These are phyloP conservation scores for Equus quagga DNA, from an alignment of 2,113 vertebrate genomes.

Conservation along the genomic window DNA sequence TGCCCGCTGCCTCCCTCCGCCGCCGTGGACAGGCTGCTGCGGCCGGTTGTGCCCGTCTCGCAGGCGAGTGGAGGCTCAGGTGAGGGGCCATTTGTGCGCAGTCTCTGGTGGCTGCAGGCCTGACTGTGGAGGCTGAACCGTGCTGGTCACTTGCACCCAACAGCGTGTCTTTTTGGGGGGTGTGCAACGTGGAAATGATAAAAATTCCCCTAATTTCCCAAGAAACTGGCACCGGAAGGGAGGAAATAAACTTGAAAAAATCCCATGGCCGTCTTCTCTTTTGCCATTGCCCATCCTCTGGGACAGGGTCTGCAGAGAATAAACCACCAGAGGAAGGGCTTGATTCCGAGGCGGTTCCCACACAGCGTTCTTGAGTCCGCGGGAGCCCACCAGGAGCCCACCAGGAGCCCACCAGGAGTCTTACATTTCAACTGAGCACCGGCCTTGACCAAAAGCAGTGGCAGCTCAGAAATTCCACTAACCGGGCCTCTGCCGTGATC, in stretches of 20 bases:
- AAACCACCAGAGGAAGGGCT: neutral
- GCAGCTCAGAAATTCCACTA: neutral
- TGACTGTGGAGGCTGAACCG: neutral
- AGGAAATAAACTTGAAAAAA: neutral
- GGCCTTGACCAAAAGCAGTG: neutral
- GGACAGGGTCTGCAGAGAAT: neutral
- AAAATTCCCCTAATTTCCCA: neutral
- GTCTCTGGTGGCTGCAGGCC: neutral
- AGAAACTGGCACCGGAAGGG: neutral
- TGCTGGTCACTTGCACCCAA: neutral
- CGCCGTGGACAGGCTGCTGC: neutral
- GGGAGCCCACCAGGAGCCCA: too few species aligned
- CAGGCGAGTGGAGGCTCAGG: neutral
- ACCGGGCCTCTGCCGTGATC: neutral
- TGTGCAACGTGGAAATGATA: neutral
- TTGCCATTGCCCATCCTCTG: neutral
- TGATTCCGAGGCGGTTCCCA: neutral
- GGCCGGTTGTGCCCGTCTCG: neutral
- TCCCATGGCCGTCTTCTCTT: too few species aligned
- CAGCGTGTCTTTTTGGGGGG: neutral
- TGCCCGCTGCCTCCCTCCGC: neutral
- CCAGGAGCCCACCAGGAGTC: neutral
- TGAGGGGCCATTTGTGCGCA: fast-evolving
- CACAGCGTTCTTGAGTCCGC: neutral
- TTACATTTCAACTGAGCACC: neutral